Evolutionary conservation across 2,888 invertebrate genomes (phyloP), one percentile per base, ranked within the genome.

Genomic region (Eupithecia subfuscata): DNA sequence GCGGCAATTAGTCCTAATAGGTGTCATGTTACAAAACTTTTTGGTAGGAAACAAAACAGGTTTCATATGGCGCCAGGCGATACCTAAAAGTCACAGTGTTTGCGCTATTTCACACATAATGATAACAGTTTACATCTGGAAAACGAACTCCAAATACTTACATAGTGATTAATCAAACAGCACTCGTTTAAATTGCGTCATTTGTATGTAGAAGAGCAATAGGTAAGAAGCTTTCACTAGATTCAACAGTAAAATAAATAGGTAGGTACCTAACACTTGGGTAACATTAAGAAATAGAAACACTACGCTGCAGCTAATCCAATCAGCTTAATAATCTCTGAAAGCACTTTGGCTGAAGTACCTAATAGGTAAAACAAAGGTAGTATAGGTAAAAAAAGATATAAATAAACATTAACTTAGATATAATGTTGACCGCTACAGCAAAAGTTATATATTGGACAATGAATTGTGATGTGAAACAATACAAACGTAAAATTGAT

Each of bases 1-100:
- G 76, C 56, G 80, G 70, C 83, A 77, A 85, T 87, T 85, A 87
- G 80, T 84, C 85, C 81, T 84, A 87, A 86, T 87, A 82, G 77
- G 72, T 82, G 81, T 82, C 79, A 82, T 82, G 78, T 77, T 79
- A 79, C 72, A 69, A 71, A 79, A 77, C 68, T 14, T 68, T 40
- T 68, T 68, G 43, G 68, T 68, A 22, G 22, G 22, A 7, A 40
- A 43, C 43, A 43, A 7, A 40, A 67, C 67, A n/a, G n/a, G 67
- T 40, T 67, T 30, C 64, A 64, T 64, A 30, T 71, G 79, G 77
- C 81, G 75, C 75, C 74, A 77, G 77, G 72, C 68, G 34, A 74
- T 73, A 25, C 25, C 60, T 60, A 60, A 75, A 74, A 64, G 34
- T 56, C 65, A 56, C 71, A 69, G 73, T 75, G 68, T 70, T 22